A percentile compares a stretch with the other conserved stretches of the same genome.
Conservation (phyloP, 1,140 invertebrate species). For the Oreohelix idahoensis region DNA sequence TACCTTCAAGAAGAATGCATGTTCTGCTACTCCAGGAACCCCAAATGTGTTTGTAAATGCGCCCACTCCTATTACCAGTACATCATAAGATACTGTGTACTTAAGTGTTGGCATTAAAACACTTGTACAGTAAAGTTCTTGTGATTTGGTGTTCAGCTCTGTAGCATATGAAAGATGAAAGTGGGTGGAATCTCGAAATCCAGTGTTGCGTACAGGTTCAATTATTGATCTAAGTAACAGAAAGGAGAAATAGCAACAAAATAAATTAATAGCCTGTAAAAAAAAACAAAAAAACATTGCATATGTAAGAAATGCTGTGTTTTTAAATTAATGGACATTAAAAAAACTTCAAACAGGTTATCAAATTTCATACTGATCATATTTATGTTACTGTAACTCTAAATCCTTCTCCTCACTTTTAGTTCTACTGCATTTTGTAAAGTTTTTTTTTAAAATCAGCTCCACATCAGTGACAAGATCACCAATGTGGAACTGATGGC, state of each 20-base stretch:
- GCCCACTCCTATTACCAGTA: slow-evolving; percentile 73
- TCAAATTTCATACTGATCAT: background rate
- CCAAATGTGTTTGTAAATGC: slow-evolving; percentile 72
- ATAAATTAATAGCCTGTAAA: background rate
- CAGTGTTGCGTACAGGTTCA: slow-evolving; percentile 72
- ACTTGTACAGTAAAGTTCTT: slow-evolving; percentile 61
- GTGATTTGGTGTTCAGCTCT: slow-evolving; percentile 61
- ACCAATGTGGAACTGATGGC: no score
- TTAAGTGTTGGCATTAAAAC: slow-evolving; percentile 54
- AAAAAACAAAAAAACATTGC: background rate
- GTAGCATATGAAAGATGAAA: slow-evolving; percentile 70
- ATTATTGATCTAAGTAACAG: slow-evolving; percentile 71
- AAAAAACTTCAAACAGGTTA: background rate
- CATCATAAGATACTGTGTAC: slow-evolving; percentile 69
- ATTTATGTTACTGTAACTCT: no score
- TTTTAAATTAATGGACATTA: background rate
- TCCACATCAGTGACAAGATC: no score
- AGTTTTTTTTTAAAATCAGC: no score
- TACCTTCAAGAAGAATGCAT: slow-evolving; percentile 74
- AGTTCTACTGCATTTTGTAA: no score
- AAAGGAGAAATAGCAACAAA: background rate
- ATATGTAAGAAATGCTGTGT: background rate
- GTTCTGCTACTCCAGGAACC: slow-evolving; percentile 70
- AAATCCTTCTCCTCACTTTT: no score
- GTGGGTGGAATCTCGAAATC: slow-evolving; percentile 69